Evolutionary conservation across 2,113 vertebrate species (phyloP).

Genomic region (Acrocephalus kingi): DNA sequence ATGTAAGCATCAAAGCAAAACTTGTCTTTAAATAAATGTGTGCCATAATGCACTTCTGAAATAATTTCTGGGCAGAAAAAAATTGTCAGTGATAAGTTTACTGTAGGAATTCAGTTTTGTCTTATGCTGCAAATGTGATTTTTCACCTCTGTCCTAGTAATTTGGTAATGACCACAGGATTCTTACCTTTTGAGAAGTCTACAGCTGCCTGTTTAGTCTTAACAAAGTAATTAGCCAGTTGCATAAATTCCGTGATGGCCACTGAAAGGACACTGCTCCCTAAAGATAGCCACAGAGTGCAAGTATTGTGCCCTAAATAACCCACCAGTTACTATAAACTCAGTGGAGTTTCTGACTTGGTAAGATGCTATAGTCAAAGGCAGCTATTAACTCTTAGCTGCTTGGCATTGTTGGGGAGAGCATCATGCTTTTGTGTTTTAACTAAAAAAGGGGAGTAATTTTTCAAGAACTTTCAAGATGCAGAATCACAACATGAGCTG

Average conservation of each 20-base stretch:
- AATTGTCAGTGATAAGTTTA: background rate
- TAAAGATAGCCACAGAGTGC: conserved; percentile 74
- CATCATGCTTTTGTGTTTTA: conserved; percentile 14
- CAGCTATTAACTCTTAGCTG: conserved; percentile 69
- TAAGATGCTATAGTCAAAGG: conserved; percentile 48
- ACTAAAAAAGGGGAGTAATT: background rate
- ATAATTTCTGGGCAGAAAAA: background rate
- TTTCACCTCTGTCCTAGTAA: background rate
- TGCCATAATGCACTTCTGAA: background rate
- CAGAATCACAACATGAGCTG: background rate
- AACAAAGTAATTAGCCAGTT: background rate
- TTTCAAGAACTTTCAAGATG: background rate
- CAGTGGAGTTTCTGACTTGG: conserved; percentile 60
- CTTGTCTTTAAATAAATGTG: background rate
- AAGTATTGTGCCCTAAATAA: conserved; percentile 62
- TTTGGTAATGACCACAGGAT: background rate
- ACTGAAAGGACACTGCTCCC: conserved; percentile 80
- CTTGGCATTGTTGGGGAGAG: background rate
- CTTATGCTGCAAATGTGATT: background rate
- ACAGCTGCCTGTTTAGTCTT: background rate
- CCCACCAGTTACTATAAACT: conserved; percentile 60
- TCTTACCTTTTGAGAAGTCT: conserved; percentile 17
- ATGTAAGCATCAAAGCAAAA: conserved; percentile 12
- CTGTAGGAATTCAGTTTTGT: background rate
- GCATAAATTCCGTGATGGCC: conserved; percentile 31